Base-by-base conservation (phyloP, 2,888 invertebrate genomes). In the Melinopterus prodromus region DNA sequence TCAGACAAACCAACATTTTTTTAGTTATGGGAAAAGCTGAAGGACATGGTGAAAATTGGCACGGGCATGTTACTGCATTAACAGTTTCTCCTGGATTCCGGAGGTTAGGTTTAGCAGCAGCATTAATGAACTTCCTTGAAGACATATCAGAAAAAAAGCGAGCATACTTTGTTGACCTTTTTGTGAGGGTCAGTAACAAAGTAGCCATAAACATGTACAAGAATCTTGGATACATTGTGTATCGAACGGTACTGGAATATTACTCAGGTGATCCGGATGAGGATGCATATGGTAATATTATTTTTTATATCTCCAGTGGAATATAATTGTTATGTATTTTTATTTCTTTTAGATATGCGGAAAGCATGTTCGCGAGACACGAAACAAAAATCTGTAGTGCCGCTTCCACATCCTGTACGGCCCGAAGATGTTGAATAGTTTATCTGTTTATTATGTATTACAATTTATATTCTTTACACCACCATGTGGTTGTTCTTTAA, bases 21-120 rank as follows among this genome's bases (percentile, higher is more conserved):
- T 82, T 87, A 99, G 98, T 99, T 78, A 99, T 99, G 99, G 99
- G 99, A 69, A 99, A 99, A 90, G 97, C 98, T 0, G 99, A 99
- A 91, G 99, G 99, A 0, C 94, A 94, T 84, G 95, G 95, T 77
- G 98, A 98, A 84, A 96, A 98, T 87, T 99, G 98, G 98, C 99
- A 99, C 91, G 99, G 99, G 0, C 99, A 99, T 90, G 99, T 99
- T 9, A 99, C 99, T 71, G 99, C 99, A 1, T 90, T 99, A 69
- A 98, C 98, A 6, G 98, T 99, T 1, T 97, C 98, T 5, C 98
- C 98, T 0, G 96, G 97, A 87, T 99, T 96, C 87, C 92, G 99
- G 86, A 92, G 99, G 83, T 90, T 99, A 12, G 98, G 98, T 1
- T 91, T 99, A 78, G 99, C 99, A 70, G 97, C 95, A 6, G 95